Evolutionary conservation across 2,797 vertebrate genomes (phyloP).

Genomic region (Enteromius anoplus): DNA sequence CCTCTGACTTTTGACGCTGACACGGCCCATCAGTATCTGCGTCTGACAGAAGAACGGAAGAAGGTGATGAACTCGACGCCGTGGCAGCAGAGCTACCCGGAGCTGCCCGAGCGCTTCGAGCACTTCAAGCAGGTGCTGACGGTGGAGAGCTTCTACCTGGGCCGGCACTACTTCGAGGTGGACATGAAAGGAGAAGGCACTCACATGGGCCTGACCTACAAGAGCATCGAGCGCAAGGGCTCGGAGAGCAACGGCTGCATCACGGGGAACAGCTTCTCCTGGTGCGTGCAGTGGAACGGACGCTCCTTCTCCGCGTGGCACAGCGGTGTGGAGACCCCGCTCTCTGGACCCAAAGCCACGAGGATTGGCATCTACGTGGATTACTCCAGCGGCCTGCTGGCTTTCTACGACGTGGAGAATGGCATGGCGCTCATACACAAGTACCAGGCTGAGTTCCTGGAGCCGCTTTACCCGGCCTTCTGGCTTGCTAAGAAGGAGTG

Average conservation of each 20-base stretch:
- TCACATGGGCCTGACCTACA: slow-evolving; percentile 80
- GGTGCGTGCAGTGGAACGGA: slow-evolving; percentile 82
- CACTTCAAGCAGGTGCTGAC: slow-evolving; percentile 81
- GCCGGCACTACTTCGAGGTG: slow-evolving; percentile 80
- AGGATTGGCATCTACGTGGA: slow-evolving; percentile 80
- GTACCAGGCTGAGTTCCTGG: slow-evolving; percentile 77
- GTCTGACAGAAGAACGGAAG: slow-evolving; percentile 80
- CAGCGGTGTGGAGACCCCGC: slow-evolving; percentile 74
- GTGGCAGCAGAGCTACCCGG: slow-evolving; percentile 83
- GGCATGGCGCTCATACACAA: slow-evolving; percentile 75
- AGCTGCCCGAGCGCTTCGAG: slow-evolving; percentile 78
- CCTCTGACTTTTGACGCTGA: slow-evolving; percentile 69
- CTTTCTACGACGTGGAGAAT: slow-evolving; percentile 76
- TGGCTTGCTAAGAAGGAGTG: slow-evolving; percentile 88
- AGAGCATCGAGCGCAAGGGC: slow-evolving; percentile 80
- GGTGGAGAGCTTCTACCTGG: slow-evolving; percentile 82
- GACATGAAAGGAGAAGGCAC: slow-evolving; percentile 79
- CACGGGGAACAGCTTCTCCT: slow-evolving; percentile 81
- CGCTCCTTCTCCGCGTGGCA: slow-evolving; percentile 85
- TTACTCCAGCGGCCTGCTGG: slow-evolving; percentile 71
- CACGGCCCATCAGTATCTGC: slow-evolving; percentile 85
- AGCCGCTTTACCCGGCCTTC: slow-evolving; percentile 80
- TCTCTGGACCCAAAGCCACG: slow-evolving; percentile 69
- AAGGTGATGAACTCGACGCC: slow-evolving; percentile 84
- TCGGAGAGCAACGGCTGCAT: slow-evolving; percentile 79